Percentiles rank a stretch among this genome's conserved stretches.
Conservation (phyloP, 2,113 vertebrate genomes). For the Muntiacus muntjak region DNA sequence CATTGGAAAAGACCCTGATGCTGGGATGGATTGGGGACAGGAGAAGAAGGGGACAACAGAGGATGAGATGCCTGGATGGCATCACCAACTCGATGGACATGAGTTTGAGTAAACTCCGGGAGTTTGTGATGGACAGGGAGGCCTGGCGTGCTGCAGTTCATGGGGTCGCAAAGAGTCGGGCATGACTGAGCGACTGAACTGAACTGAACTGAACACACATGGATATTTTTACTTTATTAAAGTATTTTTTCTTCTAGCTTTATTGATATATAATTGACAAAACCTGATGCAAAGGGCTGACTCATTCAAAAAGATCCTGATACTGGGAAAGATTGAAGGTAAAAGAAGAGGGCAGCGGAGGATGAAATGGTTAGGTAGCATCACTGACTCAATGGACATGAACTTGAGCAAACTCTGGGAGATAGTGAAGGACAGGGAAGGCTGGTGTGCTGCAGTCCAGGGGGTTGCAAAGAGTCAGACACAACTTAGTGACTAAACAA, state of each 20-base stretch:
- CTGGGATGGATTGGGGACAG: no score
- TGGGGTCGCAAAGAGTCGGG: background rate
- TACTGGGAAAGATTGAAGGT: background rate
- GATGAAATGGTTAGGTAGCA: background rate
- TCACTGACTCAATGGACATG: background rate
- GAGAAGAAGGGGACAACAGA: no score
- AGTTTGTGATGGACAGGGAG: no score
- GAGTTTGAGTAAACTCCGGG: no score
- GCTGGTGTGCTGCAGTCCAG: background rate
- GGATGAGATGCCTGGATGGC: no score
- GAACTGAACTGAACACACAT: background rate
- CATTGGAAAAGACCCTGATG: no score
- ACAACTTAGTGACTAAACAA: background rate
- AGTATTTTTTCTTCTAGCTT: background rate
- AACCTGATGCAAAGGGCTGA: background rate
- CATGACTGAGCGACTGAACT: rapidly evolving
- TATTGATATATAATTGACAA: background rate
- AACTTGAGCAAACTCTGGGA: background rate
- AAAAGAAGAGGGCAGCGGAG: background rate
- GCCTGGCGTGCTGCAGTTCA: no score
- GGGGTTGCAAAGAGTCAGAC: background rate
- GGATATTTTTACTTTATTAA: background rate
- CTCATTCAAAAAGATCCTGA: background rate
- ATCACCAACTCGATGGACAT: no score
- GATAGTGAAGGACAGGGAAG: background rate